Evolutionary conservation across 2,113 vertebrate species (phyloP).

Genomic region (Microtus montanus): DNA sequence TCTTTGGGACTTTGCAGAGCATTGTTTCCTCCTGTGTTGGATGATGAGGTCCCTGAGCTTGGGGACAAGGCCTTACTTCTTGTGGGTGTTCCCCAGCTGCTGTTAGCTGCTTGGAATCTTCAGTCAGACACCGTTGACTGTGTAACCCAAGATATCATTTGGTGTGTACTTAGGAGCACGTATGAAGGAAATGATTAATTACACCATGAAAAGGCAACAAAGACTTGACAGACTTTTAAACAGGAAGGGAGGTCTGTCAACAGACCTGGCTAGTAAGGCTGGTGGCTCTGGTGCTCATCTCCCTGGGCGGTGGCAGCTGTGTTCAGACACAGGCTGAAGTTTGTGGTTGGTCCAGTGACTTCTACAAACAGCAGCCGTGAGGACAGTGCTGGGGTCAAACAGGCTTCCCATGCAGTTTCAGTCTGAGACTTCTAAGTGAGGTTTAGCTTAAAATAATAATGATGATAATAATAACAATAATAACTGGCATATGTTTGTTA

Average conservation of each 20-base stretch:
- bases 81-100: background rate
- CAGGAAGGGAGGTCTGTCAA: background rate
- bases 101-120: background rate
- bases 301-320: background rate
- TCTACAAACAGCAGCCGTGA: background rate
- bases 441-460: background rate
- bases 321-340: background rate
- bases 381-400: background rate
- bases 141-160: background rate
- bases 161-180: background rate
- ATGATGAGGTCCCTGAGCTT: background rate
- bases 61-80: background rate
- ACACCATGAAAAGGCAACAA: background rate
- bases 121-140: background rate
- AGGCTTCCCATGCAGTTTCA: background rate
- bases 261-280: background rate
- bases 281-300: background rate
- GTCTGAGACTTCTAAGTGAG: background rate
- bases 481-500: background rate
- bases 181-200: slow-evolving; percentile 35
- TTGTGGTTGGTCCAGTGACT: background rate
- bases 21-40: background rate
- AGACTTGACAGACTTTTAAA: background rate
- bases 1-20: background rate
- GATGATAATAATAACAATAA: background rate